Percentiles rank a stretch among this genome's conserved stretches.
Evolutionary conservation across 1,140 invertebrate species (phyloP).

Genomic region (Hylyphantes graminicola): DNA sequence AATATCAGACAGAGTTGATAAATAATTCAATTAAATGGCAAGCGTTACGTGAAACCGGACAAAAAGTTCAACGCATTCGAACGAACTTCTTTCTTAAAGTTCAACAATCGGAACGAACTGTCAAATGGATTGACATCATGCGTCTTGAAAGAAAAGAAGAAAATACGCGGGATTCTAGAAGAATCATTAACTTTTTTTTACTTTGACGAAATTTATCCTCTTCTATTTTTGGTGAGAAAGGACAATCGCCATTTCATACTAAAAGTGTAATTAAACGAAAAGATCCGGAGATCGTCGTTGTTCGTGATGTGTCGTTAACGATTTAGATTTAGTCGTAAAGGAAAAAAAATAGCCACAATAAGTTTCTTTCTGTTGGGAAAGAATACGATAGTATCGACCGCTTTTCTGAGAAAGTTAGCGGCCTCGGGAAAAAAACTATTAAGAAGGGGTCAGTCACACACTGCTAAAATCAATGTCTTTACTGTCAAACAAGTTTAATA

Average conservation of each 20-base stretch:
- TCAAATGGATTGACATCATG: too few species aligned
- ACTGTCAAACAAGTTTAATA: too few species aligned
- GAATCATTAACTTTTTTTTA: too few species aligned
- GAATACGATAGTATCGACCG: conserved; percentile 16
- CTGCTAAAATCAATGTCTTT: not conserved
- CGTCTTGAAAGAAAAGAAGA: too few species aligned
- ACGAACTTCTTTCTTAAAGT: too few species aligned
- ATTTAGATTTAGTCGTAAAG: conserved; percentile 30
- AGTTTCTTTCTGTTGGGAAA: conserved; percentile 13
- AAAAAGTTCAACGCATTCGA: too few species aligned
- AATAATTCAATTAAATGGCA: too few species aligned
- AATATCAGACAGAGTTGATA: too few species aligned
- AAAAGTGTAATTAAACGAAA: conserved; percentile 33
- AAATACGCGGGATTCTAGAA: too few species aligned
- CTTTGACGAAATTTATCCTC: too few species aligned
- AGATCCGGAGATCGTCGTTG: not conserved
- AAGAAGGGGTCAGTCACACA: conserved; percentile 29
- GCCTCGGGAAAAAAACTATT: not conserved
- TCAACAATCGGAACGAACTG: too few species aligned
- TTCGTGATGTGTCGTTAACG: conserved; percentile 11
- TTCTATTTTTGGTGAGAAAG: not conserved
- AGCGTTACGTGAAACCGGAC: too few species aligned
- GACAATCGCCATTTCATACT: not conserved
- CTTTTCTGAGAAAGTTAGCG: conserved; percentile 35
- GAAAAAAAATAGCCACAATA: conserved; percentile 14